These are phyloP conservation scores for Ctena decussata DNA, from an alignment of 2,888 invertebrate genomes.

Conservation along the genomic window DNA sequence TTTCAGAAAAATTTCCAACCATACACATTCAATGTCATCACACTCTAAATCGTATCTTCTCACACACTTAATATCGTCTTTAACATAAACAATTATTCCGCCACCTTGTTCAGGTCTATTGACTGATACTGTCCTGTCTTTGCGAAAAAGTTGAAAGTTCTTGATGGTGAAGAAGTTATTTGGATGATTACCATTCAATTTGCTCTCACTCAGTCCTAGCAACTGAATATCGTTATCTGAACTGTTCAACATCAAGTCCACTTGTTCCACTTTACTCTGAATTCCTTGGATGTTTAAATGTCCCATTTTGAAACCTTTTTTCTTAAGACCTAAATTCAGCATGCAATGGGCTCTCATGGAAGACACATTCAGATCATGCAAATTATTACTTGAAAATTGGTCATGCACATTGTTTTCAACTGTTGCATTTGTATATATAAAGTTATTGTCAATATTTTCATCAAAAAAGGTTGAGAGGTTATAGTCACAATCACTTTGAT, in stretches of 20 bases:
- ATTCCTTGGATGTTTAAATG: too few species aligned
- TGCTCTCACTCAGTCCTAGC: background rate
- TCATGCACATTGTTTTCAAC: constrained; percentile 6
- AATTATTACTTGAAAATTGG: too few species aligned
- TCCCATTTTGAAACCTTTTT: background rate
- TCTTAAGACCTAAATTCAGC: background rate
- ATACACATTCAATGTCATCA: too few species aligned
- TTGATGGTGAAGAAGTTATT: background rate
- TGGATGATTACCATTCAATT: background rate
- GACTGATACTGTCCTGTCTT: background rate
- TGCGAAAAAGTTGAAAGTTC: background rate
- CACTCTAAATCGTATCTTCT: background rate
- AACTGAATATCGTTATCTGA: background rate
- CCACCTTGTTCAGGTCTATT: too few species aligned
- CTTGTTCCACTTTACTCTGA: too few species aligned
- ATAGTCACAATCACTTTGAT: too few species aligned
- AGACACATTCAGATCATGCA: background rate
- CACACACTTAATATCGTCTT: background rate
- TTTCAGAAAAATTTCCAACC: background rate
- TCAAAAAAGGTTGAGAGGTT: background rate
- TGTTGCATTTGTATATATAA: background rate
- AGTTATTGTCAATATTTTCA: background rate
- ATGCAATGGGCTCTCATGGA: constrained; percentile 2
- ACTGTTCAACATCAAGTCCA: too few species aligned
- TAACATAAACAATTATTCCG: background rate